Conservation (phyloP, 2,888 invertebrate genomes). For the Siphonodentalium dalli region DNA sequence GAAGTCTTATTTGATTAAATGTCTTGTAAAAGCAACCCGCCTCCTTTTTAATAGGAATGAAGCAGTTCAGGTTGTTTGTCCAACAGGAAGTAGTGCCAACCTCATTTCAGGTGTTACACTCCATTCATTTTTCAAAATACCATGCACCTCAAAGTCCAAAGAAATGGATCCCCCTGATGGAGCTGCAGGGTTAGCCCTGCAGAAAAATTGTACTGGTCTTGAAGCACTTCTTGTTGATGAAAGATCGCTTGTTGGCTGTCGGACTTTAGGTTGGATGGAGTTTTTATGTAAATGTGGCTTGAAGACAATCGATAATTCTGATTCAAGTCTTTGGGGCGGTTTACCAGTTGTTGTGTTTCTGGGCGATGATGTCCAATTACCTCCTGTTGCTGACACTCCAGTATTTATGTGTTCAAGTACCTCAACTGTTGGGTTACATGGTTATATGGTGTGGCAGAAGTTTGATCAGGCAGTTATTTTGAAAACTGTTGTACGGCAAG, state of each 20-base stretch:
- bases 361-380: no score
- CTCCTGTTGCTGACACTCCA: no score
- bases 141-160: conserved; percentile 9
- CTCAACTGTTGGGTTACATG: no score
- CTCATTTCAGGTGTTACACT: conserved; percentile 27
- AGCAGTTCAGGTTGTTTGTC: conserved; percentile 21
- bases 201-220: conserved; percentile 24
- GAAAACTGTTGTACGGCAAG: no score
- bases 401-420: no score
- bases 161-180: conserved; percentile 17
- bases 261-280: conserved; percentile 15
- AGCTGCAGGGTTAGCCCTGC: conserved; percentile 6
- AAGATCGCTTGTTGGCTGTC: conserved; percentile 3
- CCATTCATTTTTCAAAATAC: conserved; percentile 27
- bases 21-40: conserved; percentile 18
- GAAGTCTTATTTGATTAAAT: conserved; percentile 25
- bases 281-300: conserved; percentile 5
- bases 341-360: no score
- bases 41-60: conserved; percentile 18
- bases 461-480: no score
- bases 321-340: no score
- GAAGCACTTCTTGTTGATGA: conserved; percentile 19
- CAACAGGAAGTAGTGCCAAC: conserved; percentile 30
- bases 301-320: no score
- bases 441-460: no score